phyloP scores from a whole-genome alignment of 1,140 invertebrate species.

The Nautilus pompilius region DNA sequence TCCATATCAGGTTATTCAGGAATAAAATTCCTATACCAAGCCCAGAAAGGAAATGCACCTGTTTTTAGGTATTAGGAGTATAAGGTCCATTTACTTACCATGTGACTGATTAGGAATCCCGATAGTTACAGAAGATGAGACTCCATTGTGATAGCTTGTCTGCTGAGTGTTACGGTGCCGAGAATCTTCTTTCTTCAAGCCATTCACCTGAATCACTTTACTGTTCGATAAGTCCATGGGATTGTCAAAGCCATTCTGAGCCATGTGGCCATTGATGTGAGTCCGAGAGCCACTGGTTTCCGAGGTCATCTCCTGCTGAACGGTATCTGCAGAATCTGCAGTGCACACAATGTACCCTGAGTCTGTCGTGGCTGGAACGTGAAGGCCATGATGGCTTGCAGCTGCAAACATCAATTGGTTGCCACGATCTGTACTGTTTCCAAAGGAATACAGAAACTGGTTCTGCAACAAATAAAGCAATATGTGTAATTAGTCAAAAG shows the following conservation, averaged over 20 bases:
- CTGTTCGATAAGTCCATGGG: constrained; percentile 1
- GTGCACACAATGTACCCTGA: constrained; percentile 1
- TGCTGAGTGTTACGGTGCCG: not conserved
- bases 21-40: too few relatives aligned
- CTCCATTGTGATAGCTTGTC: not conserved
- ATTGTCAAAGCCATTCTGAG: constrained; percentile 4
- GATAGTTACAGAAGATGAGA: too few relatives aligned
- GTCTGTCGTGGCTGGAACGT: not conserved
- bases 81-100: not conserved
- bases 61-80: too few relatives aligned
- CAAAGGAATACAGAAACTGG: constrained; percentile 1
- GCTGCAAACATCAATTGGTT: not conserved
- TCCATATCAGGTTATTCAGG: too few relatives aligned
- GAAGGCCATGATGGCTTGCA: not conserved
- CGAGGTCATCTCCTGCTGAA: not conserved
- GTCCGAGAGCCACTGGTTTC: not conserved
- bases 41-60: too few relatives aligned
- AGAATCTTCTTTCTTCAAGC: not conserved
- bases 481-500: not conserved
- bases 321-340: too few relatives aligned
- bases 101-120: not conserved
- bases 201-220: not conserved
- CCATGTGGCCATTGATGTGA: not conserved
- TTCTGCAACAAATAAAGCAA: not conserved
- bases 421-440: not conserved